Percentiles rank a stretch among this genome's conserved stretches.
Conservation (phyloP, 2,888 invertebrate genomes). For the Bursaphelenchus okinawaensis region DNA sequence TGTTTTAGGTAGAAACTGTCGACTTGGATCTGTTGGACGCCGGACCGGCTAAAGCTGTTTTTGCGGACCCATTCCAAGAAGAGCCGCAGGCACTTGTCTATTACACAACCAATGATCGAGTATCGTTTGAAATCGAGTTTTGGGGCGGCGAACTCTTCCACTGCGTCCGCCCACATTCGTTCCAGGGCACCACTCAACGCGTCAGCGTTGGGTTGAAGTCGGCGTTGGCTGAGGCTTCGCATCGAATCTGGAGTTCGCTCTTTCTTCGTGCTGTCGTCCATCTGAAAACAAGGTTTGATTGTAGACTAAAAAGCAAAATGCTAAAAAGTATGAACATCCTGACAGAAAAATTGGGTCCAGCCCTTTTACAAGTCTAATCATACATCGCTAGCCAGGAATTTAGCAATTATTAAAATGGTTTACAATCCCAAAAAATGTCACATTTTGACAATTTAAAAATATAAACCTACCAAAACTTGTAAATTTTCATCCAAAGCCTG, state of each 20-base stretch:
- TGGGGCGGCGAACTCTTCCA: conserved; percentile 84
- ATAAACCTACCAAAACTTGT: too few relatives aligned
- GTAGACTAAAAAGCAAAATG: neutral
- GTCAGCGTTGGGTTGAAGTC: too few relatives aligned
- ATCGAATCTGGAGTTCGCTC: conserved; percentile 33
- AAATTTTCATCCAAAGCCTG: too few relatives aligned
- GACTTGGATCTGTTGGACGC: conserved; percentile 86
- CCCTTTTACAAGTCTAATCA: too few relatives aligned
- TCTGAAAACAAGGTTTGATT: conserved; percentile 12
- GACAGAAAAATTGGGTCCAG: too few relatives aligned
- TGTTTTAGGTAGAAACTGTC: conserved; percentile 94
- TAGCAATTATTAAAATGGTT: too few relatives aligned
- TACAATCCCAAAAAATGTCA: too few relatives aligned
- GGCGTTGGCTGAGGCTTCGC: too few relatives aligned
- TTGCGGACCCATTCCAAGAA: conserved; percentile 89
- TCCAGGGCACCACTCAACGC: conserved; percentile 28
- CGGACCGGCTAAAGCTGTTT: conserved; percentile 88
- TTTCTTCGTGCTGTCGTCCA: conserved; percentile 22
- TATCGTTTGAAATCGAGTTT: conserved; percentile 71
- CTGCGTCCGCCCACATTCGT: conserved; percentile 88
- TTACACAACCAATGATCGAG: conserved; percentile 82
- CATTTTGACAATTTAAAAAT: too few relatives aligned
- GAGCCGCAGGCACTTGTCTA: conserved; percentile 75
- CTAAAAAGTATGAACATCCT: neutral
- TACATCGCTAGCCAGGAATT: too few relatives aligned